Evolutionary conservation across 1,140 invertebrate genomes (phyloP).

Genomic region (Bombus soroeensis): DNA sequence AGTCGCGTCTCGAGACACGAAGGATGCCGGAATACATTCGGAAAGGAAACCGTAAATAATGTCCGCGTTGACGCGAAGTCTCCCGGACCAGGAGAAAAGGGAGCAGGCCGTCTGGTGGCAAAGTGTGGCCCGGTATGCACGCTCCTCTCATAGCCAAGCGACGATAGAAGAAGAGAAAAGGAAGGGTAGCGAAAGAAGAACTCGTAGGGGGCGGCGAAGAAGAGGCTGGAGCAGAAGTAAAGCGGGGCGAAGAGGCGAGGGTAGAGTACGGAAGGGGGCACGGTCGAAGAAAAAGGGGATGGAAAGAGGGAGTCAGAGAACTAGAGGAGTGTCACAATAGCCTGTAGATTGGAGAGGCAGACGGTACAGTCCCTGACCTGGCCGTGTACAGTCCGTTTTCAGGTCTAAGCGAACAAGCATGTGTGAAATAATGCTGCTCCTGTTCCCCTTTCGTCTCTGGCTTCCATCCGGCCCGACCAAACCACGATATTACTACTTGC

Average conservation of each 20-base stretch:
- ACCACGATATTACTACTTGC: constrained; percentile 75
- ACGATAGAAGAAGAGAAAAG: neutral
- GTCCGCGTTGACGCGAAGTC: constrained; percentile 43
- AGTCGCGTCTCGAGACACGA: neutral
- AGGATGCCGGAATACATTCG: neutral
- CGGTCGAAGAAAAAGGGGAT: constrained; percentile 39
- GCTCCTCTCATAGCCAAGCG: constrained; percentile 31
- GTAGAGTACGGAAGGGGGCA: constrained; percentile 10
- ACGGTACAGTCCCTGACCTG: constrained; percentile 71
- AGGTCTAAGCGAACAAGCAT: constrained; percentile 7
- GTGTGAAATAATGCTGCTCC: constrained; percentile 48
- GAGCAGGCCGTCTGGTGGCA: constrained; percentile 33
- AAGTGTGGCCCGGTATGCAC: constrained; percentile 51
- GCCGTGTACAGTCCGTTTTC: constrained; percentile 58
- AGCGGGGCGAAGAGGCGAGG: constrained; percentile 4
- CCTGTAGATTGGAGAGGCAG: constrained; percentile 73
- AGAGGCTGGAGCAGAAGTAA: constrained; percentile 48
- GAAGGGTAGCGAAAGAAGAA: constrained; percentile 37
- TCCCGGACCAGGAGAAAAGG: constrained; percentile 5
- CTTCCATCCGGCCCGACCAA: constrained; percentile 36
- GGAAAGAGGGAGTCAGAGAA: constrained; percentile 42
- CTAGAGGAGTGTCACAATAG: constrained; percentile 70
- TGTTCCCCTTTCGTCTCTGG: neutral
- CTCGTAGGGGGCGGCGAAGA: constrained; percentile 43
- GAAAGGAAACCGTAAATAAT: constrained; percentile 54